These are phyloP conservation scores for Tokudaia muenninki DNA, from an alignment of 2,797 vertebrate genomes.

Conservation along the genomic window DNA sequence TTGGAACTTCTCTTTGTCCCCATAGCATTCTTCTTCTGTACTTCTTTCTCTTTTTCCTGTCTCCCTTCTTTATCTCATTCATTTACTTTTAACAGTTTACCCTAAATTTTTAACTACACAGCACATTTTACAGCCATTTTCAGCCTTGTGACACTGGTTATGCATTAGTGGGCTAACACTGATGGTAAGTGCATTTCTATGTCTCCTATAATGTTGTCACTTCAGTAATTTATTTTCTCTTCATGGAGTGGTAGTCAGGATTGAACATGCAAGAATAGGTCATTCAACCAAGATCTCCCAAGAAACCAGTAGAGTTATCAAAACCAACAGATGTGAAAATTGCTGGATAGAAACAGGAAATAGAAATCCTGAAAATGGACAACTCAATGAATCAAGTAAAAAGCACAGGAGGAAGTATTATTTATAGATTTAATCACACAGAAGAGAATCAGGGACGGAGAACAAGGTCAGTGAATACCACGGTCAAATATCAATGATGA, in stretches of 20 bases:
- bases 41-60: too few relatives aligned
- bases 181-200: neutral
- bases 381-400: neutral
- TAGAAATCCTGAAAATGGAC: neutral
- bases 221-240: neutral
- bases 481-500: neutral
- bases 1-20: too few relatives aligned
- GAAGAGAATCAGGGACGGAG: neutral
- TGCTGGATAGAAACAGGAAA: neutral
- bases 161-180: neutral
- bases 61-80: neutral
- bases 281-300: neutral
- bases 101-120: neutral
- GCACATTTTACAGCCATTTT: neutral
- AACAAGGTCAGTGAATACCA: neutral
- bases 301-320: neutral
- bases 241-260: neutral
- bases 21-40: too few relatives aligned
- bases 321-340: neutral
- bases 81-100: neutral
- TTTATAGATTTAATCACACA: neutral
- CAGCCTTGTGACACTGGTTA: neutral
- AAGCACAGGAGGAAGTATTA: neutral
- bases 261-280: neutral
- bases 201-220: neutral